A percentile compares a stretch with the other conserved stretches of the same genome.
Conservation (phyloP, 2,113 vertebrate species). For the Carassius carassius region DNA sequence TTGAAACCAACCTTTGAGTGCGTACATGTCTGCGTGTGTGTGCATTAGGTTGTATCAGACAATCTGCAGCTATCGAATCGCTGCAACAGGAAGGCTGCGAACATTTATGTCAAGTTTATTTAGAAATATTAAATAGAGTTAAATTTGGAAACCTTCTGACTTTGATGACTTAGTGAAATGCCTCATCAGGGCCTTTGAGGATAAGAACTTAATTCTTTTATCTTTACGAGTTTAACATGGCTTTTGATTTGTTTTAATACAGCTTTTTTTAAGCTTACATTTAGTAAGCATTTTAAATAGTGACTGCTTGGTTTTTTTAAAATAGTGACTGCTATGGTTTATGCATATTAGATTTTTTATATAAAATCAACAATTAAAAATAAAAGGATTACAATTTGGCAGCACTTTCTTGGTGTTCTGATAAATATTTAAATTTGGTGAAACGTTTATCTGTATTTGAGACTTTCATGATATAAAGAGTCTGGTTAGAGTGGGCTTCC, state of each 20-base stretch:
- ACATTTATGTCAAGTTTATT: neutral
- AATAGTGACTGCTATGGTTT: neutral
- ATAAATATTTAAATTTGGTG: neutral
- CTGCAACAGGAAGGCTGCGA: slow-evolving; percentile 48
- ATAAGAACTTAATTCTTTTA: neutral
- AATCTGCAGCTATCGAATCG: slow-evolving; percentile 42
- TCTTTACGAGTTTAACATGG: neutral
- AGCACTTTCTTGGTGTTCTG: neutral
- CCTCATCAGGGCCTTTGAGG: neutral
- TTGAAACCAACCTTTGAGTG: slow-evolving; percentile 47
- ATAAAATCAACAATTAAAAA: no score
- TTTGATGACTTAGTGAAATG: neutral
- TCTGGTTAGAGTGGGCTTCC: slow-evolving; percentile 51
- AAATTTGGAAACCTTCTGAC: neutral
- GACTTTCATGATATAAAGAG: slow-evolving; percentile 26
- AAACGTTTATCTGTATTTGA: neutral
- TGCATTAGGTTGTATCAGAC: slow-evolving; percentile 31
- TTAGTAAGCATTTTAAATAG: neutral
- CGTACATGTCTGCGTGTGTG: slow-evolving; percentile 41
- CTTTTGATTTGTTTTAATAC: neutral
- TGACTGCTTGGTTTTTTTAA: neutral
- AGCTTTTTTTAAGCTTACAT: no score
- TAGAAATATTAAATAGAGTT: neutral
- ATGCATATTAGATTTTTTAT: neutral
- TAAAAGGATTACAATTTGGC: neutral